Conservation (phyloP, 2,797 vertebrate species). For the Anabacerthia variegaticeps region DNA sequence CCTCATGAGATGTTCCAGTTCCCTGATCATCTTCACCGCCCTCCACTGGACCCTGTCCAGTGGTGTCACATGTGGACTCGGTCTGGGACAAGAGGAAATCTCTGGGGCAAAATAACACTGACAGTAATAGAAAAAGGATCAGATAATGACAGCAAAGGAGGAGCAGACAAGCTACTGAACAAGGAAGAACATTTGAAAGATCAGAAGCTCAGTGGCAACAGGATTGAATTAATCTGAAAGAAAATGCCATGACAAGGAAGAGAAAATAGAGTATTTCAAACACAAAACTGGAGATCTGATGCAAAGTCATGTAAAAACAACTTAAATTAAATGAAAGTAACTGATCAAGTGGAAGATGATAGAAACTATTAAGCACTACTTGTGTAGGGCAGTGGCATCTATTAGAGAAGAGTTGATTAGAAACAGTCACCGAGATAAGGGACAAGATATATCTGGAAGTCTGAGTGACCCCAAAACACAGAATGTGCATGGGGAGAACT, state of each 20-base stretch:
- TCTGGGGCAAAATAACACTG: not conserved
- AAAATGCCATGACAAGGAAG: not conserved
- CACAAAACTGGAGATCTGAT: not conserved
- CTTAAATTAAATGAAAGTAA: not conserved
- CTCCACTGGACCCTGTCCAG: not conserved
- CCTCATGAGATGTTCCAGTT: not conserved
- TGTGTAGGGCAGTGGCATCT: not conserved
- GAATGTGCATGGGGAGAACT: fast-evolving
- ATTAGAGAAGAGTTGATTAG: not conserved
- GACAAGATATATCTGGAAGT: not conserved
- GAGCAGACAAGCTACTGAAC: not conserved
- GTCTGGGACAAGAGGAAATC: not conserved
- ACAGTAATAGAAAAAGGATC: not conserved
- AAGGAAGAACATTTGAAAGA: not conserved
- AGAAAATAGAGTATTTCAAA: not conserved
- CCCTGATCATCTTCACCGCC: not conserved
- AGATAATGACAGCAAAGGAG: not conserved
- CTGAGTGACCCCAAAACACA: not conserved
- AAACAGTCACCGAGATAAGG: not conserved
- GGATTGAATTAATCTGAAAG: not conserved
- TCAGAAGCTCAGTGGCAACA: not conserved
- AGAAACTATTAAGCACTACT: not conserved
- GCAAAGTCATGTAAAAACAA: not conserved
- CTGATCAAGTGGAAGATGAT: not conserved
- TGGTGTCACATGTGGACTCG: not conserved